phyloP scores from a whole-genome alignment of 2,888 invertebrate genomes.

The Bombylius discolor region DNA sequence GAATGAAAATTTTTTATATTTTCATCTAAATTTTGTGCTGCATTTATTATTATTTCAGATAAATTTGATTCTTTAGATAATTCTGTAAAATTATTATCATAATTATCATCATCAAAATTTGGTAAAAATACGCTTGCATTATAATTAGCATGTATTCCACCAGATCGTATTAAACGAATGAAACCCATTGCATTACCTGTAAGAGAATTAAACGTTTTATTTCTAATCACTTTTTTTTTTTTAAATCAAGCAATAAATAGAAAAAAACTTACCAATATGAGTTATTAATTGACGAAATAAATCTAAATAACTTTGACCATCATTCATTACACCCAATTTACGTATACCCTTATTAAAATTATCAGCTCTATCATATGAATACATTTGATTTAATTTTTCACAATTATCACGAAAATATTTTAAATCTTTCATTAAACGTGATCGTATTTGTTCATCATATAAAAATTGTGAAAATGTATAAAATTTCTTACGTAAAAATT shows the following conservation, averaged over 20 bases:
- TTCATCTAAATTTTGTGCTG: constrained; percentile 60
- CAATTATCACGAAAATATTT: constrained; percentile 68
- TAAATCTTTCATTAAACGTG: constrained; percentile 78
- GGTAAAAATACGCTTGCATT: constrained; percentile 85
- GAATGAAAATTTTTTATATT: constrained; percentile 65
- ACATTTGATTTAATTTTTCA: constrained; percentile 49
- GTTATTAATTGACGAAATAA: constrained; percentile 83
- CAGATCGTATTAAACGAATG: constrained; percentile 84
- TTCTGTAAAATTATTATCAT: constrained; percentile 48
- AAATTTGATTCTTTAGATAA: constrained; percentile 47
- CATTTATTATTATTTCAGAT: constrained; percentile 45
- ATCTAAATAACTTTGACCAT: constrained; percentile 82
- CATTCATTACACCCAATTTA: constrained; percentile 67
- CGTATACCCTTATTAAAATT: constrained; percentile 85
- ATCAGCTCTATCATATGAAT: constrained; percentile 82
- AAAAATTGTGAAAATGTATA: constrained; percentile 92
- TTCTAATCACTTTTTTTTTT: neutral
- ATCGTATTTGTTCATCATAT: constrained; percentile 96
- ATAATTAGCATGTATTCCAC: constrained; percentile 83
- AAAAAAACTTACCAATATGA: constrained; percentile 58
- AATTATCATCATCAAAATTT: constrained; percentile 48
- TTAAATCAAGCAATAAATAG: neutral
- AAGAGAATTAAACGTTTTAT: neutral
- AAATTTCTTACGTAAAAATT: constrained; percentile 86
- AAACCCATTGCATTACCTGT: constrained; percentile 81